phyloP scores from a whole-genome alignment of 2,888 invertebrate genomes.

The Molorchus minor region DNA sequence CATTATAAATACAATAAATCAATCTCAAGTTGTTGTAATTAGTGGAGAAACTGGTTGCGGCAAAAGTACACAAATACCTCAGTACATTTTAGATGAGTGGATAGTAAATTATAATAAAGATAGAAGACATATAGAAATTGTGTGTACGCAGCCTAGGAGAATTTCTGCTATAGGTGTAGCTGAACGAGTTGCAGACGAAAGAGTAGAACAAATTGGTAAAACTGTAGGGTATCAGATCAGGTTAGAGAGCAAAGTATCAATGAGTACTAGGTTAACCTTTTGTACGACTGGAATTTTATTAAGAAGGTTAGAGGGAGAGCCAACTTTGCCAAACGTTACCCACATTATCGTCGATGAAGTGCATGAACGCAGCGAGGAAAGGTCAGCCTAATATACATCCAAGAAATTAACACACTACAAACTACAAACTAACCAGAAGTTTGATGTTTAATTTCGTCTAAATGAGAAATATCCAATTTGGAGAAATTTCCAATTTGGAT shows the following conservation, averaged over 20 bases:
- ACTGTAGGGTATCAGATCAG: constrained; percentile 76
- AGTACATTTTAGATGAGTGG: constrained; percentile 91
- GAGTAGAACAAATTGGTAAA: constrained; percentile 80
- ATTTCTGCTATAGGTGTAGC: constrained; percentile 93
- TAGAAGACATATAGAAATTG: constrained; percentile 78
- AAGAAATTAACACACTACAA: no score
- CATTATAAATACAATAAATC: constrained; percentile 72
- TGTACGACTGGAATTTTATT: constrained; percentile 94
- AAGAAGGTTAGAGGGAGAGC: constrained; percentile 83
- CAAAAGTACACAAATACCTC: constrained; percentile 91
- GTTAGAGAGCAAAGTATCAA: constrained; percentile 80
- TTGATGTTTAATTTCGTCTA: no score
- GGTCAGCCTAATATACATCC: no score
- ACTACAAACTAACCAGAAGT: no score
- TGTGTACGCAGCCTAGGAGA: constrained; percentile 92
- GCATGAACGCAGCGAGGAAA: constrained; percentile 90
- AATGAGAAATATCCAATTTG: no score
- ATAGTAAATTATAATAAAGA: constrained; percentile 67
- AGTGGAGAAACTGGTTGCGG: constrained; percentile 88
- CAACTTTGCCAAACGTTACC: constrained; percentile 77
- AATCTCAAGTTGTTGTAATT: constrained; percentile 73
- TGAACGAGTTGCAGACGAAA: constrained; percentile 88
- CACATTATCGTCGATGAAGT: constrained; percentile 92
- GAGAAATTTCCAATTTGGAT: no score
- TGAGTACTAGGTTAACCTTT: constrained; percentile 84